Conservation (phyloP, 2,888 invertebrate species). For the Palloptera scutellata region DNA sequence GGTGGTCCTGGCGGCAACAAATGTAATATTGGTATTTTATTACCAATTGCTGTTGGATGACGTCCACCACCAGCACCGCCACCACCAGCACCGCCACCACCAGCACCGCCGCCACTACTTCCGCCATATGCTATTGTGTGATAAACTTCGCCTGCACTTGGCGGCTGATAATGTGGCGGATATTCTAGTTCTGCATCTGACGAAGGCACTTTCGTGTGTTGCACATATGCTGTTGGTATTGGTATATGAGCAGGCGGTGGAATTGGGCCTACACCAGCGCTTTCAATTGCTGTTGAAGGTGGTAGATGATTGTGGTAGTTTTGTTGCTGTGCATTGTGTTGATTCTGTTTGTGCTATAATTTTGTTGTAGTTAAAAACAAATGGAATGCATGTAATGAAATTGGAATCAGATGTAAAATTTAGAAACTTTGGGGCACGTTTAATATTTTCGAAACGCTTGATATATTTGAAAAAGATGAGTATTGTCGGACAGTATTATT, state of each 20-base stretch:
- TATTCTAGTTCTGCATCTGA: conserved; percentile 17
- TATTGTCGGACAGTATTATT: too few relatives aligned
- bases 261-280: conserved; percentile 44
- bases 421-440: too few relatives aligned
- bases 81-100: too few relatives aligned
- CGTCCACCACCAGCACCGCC: too few relatives aligned
- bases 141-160: conserved; percentile 52
- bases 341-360: too few relatives aligned
- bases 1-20: conserved; percentile 43
- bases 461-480: too few relatives aligned
- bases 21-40: conserved; percentile 35
- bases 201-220: conserved; percentile 43
- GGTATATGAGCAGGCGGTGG: conserved; percentile 49
- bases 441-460: too few relatives aligned
- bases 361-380: too few relatives aligned
- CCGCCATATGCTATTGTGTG: conserved; percentile 51
- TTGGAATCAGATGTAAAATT: too few relatives aligned
- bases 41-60: conserved; percentile 21
- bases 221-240: conserved; percentile 57
- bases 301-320: conserved; percentile 26
- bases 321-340: too few relatives aligned
- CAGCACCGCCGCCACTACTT: conserved; percentile 28
- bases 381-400: too few relatives aligned
- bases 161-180: conserved; percentile 37
- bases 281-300: conserved; percentile 39